Percentiles rank a stretch among this genome's conserved stretches.
phyloP scores from a whole-genome alignment of 2,888 invertebrate species.

The Tetrapedia diversipes region DNA sequence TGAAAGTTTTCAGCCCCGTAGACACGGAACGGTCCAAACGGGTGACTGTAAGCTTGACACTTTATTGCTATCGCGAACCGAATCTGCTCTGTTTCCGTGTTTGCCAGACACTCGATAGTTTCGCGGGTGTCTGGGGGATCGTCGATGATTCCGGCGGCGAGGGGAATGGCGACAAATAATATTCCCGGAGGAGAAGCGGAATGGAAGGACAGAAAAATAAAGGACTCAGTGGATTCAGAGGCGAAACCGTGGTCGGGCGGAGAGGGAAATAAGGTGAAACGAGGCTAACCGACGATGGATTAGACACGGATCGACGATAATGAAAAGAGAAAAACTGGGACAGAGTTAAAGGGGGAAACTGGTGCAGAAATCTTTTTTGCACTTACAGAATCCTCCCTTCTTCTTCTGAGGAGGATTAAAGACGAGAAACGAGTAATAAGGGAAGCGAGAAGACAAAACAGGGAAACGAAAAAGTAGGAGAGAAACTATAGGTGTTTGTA shows the following conservation, averaged over 20 bases:
- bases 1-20: slow-evolving; percentile 52
- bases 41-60: slow-evolving; percentile 64
- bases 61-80: slow-evolving; percentile 71
- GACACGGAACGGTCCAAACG: slow-evolving; percentile 58
- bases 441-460: too few species aligned
- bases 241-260: too few species aligned
- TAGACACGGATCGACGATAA: too few species aligned
- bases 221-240: too few species aligned
- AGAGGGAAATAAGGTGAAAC: too few species aligned
- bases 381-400: too few species aligned
- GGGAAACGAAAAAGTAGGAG: not conserved
- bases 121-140: not conserved
- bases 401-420: too few species aligned
- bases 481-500: not conserved
- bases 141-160: slow-evolving; percentile 18
- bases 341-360: too few species aligned
- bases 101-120: slow-evolving; percentile 36
- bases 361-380: too few species aligned
- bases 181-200: not conserved
- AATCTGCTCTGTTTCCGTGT: slow-evolving; percentile 51
- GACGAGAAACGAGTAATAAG: too few species aligned
- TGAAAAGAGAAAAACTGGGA: too few species aligned
- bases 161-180: slow-evolving; percentile 4
- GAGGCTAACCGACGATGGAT: too few species aligned
- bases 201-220: slow-evolving; percentile 12